phyloP scores from a whole-genome alignment of 2,888 invertebrate genomes.

The Eristalis pertinax region DNA sequence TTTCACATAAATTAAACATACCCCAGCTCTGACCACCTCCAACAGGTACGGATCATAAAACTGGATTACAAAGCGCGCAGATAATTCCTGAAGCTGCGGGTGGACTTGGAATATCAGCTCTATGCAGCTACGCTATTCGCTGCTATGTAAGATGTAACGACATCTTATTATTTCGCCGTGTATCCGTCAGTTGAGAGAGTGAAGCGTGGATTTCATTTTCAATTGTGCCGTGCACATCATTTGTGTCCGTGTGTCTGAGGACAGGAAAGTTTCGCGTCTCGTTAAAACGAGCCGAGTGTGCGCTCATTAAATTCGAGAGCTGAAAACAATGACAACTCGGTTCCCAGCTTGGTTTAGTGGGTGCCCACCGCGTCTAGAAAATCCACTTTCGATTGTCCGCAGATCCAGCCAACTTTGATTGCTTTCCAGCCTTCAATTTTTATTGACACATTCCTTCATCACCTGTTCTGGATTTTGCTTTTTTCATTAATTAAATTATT shows the following conservation, averaged over 20 bases:
- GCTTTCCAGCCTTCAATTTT: conserved; percentile 69
- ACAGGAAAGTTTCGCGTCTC: conserved; percentile 68
- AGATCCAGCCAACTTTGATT: conserved; percentile 38
- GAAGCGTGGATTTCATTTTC: conserved; percentile 68
- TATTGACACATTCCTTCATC: conserved; percentile 72
- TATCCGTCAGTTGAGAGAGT: conserved; percentile 63
- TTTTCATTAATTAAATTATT: conserved; percentile 67
- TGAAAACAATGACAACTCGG: conserved; percentile 34
- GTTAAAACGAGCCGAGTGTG: conserved; percentile 49
- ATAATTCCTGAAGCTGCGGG: conserved; percentile 62
- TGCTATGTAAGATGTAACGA: conserved; percentile 52
- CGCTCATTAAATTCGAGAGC: conserved; percentile 64
- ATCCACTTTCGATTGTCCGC: conserved; percentile 68
- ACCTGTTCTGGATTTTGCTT: conserved; percentile 44
- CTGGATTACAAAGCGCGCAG: conserved; percentile 51
- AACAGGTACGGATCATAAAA: conserved; percentile 67
- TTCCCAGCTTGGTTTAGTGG: conserved; percentile 59
- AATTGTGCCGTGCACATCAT: conserved; percentile 64
- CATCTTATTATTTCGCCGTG: conserved; percentile 69
- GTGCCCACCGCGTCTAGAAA: conserved; percentile 41
- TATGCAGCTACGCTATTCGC: neutral
- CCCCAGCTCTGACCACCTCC: conserved; percentile 12
- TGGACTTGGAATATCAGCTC: conserved; percentile 32
- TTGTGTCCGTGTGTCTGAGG: conserved; percentile 33
- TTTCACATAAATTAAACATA: conserved; percentile 66